Percentiles rank a stretch among this genome's conserved stretches.
These are phyloP conservation scores for Riparia riparia DNA, from an alignment of 2,113 vertebrate genomes.

Conservation along the genomic window DNA sequence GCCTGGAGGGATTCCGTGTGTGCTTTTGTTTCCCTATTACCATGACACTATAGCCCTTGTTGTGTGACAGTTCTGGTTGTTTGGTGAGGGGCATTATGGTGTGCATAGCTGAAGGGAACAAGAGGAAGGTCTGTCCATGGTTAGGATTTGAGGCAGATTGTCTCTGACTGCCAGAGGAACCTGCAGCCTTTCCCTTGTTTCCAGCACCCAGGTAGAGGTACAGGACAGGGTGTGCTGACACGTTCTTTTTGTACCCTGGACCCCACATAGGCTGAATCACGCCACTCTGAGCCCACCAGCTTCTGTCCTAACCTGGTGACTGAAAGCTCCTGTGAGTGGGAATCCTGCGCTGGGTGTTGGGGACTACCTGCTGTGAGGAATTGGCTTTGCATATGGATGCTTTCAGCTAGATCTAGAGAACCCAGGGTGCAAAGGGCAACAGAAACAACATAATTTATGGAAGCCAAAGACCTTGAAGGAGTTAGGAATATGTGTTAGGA, in stretches of 20 bases:
- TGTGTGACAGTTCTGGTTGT: background rate
- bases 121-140: background rate
- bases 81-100: background rate
- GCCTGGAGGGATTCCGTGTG: background rate
- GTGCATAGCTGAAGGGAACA: background rate
- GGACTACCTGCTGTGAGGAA: background rate
- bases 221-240: background rate
- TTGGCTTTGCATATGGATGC: background rate
- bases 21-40: background rate
- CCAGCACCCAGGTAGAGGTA: background rate
- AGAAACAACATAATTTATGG: background rate
- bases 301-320: background rate
- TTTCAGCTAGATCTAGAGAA: background rate
- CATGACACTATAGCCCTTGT: too few relatives aligned
- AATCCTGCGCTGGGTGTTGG: background rate
- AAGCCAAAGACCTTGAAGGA: background rate
- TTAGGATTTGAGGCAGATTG: background rate
- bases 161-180: background rate
- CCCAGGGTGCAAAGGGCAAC: background rate
- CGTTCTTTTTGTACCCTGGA: fast-evolving
- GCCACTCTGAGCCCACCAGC: background rate
- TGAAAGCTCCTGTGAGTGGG: background rate
- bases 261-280: background rate
- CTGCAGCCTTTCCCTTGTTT: background rate
- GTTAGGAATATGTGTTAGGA: background rate